Evolutionary conservation across 2,113 vertebrate genomes (phyloP).

Genomic region (Perca fluviatilis): DNA sequence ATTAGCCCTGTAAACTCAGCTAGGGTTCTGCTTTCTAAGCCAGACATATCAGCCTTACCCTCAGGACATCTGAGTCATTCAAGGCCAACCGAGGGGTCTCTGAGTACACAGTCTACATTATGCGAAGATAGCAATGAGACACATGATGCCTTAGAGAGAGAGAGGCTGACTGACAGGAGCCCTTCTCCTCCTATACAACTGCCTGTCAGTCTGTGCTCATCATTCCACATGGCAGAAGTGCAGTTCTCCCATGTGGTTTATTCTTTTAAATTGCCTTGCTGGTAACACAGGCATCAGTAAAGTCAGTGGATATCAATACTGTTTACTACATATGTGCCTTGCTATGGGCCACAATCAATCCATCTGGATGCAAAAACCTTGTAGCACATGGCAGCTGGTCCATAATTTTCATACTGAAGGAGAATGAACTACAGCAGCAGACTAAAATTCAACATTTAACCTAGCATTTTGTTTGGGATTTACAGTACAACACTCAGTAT

Average conservation of each 20-base stretch:
- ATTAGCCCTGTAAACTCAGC: constrained; percentile 23
- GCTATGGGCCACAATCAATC: constrained; percentile 22
- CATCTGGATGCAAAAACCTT: background rate
- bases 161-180: constrained; percentile 50
- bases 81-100: constrained; percentile 38
- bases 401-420: background rate
- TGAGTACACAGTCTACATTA: constrained; percentile 53
- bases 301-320: constrained; percentile 30
- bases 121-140: constrained; percentile 63
- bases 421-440: background rate
- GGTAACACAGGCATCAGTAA: constrained; percentile 20
- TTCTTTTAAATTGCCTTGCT: constrained; percentile 16
- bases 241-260: constrained; percentile 24
- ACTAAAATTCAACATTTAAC: constrained; percentile 18
- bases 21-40: constrained; percentile 31
- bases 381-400: background rate
- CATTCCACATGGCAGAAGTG: constrained; percentile 37
- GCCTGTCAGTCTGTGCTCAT: constrained; percentile 65
- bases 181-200: constrained; percentile 46
- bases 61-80: constrained; percentile 46
- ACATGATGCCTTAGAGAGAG: constrained; percentile 55
- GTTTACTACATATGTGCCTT: constrained; percentile 30
- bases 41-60: constrained; percentile 43
- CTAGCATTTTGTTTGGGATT: background rate
- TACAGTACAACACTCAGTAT: constrained; percentile 8